Percentiles rank a stretch among this genome's conserved stretches.
phyloP scores from a whole-genome alignment of 2,888 invertebrate species.

The Halictus ligatus region DNA sequence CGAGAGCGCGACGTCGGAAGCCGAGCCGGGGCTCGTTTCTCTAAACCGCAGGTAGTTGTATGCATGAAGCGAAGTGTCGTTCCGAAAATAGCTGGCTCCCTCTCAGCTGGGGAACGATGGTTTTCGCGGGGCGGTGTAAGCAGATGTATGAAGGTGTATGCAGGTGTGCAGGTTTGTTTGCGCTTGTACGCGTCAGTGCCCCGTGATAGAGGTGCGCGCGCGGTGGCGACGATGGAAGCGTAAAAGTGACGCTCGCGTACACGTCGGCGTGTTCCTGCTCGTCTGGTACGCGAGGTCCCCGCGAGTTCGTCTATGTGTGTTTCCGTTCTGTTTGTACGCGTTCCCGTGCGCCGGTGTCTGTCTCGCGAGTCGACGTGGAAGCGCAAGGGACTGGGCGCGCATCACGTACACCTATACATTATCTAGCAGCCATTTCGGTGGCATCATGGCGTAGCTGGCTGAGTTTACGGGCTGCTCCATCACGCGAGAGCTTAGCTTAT shows the following conservation, averaged over 20 bases:
- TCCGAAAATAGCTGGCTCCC: constrained; percentile 50
- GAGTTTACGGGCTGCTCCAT: constrained; percentile 83
- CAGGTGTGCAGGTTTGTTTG: not conserved
- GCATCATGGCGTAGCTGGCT: constrained; percentile 77
- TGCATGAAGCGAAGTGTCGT: constrained; percentile 42
- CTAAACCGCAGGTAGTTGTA: constrained; percentile 45
- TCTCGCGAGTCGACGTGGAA: constrained; percentile 33
- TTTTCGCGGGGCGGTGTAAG: not conserved
- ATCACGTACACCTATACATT: constrained; percentile 77
- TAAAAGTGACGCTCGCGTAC: constrained; percentile 34
- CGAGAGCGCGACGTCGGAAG: constrained; percentile 10
- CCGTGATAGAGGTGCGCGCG: constrained; percentile 24
- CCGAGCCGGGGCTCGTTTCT: constrained; percentile 35
- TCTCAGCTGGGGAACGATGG: constrained; percentile 24
- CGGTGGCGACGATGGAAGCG: constrained; percentile 39
- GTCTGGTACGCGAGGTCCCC: not conserved
- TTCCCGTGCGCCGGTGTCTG: not conserved
- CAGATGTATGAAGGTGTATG: constrained; percentile 13
- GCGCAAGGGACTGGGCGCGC: constrained; percentile 49
- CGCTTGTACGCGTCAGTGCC: constrained; percentile 18
- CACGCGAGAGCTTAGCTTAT: constrained; percentile 83
- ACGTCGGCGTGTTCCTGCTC: not conserved
- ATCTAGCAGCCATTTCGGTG: constrained; percentile 81
- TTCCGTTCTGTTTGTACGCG: not conserved
- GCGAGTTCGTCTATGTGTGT: constrained; percentile 1